Evolutionary conservation across 2,888 invertebrate species (phyloP).

Genomic region (Drosophila monieri): DNA sequence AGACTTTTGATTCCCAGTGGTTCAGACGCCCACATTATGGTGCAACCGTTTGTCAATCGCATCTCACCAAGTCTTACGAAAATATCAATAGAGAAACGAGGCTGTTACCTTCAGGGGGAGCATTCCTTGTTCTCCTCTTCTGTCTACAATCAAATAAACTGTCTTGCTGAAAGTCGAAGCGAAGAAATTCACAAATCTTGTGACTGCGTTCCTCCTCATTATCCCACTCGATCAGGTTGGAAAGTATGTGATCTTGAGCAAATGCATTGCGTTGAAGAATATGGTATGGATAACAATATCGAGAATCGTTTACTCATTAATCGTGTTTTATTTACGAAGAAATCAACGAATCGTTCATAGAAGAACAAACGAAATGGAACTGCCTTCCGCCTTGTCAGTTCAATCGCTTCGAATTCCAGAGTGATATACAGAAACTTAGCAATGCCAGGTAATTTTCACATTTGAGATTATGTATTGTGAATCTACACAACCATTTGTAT

Average conservation of each 20-base stretch:
- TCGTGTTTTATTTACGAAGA: slow-evolving; percentile 32
- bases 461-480: too few relatives aligned
- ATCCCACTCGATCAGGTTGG: slow-evolving; percentile 81
- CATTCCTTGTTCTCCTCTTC: slow-evolving; percentile 72
- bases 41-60: slow-evolving; percentile 86
- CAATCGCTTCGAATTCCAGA: slow-evolving; percentile 84
- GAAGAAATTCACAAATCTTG: slow-evolving; percentile 84
- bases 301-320: neutral
- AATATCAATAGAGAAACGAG: slow-evolving; percentile 84
- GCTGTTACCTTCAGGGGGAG: slow-evolving; percentile 87
- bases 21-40: slow-evolving; percentile 86
- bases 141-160: slow-evolving; percentile 88
- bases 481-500: too few relatives aligned
- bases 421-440: slow-evolving; percentile 38
- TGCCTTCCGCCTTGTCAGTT: slow-evolving; percentile 86
- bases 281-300: slow-evolving; percentile 47
- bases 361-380: slow-evolving; percentile 56
- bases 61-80: slow-evolving; percentile 85
- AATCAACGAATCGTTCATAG: slow-evolving; percentile 35
- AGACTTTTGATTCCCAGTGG: slow-evolving; percentile 85
- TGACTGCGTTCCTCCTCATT: slow-evolving; percentile 86
- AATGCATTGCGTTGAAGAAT: slow-evolving; percentile 60
- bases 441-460: slow-evolving; percentile 8
- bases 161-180: slow-evolving; percentile 86
- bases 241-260: slow-evolving; percentile 64